phyloP scores from a whole-genome alignment of 2,113 vertebrate genomes.

The Ptilorrhoa leucosticta region DNA sequence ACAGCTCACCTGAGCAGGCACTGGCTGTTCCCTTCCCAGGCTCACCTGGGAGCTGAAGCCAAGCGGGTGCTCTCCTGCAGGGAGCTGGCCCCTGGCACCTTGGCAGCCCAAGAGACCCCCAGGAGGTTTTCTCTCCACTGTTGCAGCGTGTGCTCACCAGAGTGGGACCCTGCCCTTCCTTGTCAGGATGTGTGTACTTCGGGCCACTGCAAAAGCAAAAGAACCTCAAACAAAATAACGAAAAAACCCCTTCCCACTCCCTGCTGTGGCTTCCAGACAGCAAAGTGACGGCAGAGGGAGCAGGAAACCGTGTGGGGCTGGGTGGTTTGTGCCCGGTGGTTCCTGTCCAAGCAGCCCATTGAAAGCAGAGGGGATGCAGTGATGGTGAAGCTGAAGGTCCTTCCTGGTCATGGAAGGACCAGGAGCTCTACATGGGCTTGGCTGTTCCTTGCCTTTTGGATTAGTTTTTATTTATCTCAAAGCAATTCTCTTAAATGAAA shows the following conservation, averaged over 20 bases:
- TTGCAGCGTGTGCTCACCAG: background rate
- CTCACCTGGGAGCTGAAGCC: background rate
- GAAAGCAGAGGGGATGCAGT: background rate
- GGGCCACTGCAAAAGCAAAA: background rate
- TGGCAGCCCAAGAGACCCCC: background rate
- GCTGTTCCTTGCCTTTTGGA: background rate
- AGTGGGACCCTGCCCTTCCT: background rate
- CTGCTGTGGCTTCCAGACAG: background rate
- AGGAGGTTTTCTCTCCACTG: background rate
- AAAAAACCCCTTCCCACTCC: no score
- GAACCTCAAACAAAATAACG: background rate
- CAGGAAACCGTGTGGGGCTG: accelerated
- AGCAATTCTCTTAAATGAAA: background rate
- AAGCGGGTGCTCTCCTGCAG: background rate
- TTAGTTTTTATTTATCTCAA: background rate
- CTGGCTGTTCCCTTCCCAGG: background rate
- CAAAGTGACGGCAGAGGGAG: background rate
- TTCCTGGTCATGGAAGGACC: background rate
- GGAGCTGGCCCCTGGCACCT: background rate
- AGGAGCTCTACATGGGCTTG: background rate
- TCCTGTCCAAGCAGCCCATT: accelerated
- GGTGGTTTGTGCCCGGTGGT: no score
- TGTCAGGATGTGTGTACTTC: background rate
- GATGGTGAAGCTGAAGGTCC: background rate
- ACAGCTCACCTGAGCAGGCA: background rate